Evolutionary conservation across 2,888 invertebrate genomes (phyloP).

Genomic region (Allacma fusca): DNA sequence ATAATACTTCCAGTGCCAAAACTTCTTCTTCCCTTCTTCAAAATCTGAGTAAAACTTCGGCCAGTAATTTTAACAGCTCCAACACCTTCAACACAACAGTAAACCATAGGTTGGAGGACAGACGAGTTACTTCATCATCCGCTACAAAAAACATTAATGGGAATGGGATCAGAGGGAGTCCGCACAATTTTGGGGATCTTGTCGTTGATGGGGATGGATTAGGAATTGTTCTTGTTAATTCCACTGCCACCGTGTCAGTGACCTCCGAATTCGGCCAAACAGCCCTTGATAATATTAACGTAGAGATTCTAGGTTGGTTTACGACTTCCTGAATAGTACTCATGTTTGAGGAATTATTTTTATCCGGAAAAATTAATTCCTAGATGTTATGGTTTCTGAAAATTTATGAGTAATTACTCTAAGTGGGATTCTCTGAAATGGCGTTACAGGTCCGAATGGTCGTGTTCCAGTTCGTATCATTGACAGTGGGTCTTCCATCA

Average conservation of each 20-base stretch:
- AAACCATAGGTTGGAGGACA: slow-evolving; percentile 63
- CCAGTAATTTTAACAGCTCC: slow-evolving; percentile 12
- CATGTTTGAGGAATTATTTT: no score
- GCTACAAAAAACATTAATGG: slow-evolving; percentile 42
- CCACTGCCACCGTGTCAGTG: slow-evolving; percentile 70
- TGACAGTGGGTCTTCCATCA: slow-evolving; percentile 62
- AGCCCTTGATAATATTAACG: slow-evolving; percentile 63
- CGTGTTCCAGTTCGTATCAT: slow-evolving; percentile 58
- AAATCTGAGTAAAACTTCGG: slow-evolving; percentile 12
- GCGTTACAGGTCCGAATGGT: slow-evolving; percentile 58
- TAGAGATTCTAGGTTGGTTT: slow-evolving; percentile 67
- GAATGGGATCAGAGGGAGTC: slow-evolving; percentile 46
- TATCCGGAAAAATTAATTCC: no score
- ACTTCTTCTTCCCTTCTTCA: slow-evolving; percentile 40
- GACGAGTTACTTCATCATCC: background rate
- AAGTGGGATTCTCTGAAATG: no score
- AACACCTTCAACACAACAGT: slow-evolving; percentile 33
- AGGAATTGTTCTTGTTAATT: slow-evolving; percentile 70
- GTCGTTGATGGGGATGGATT: slow-evolving; percentile 72
- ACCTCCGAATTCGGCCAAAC: slow-evolving; percentile 64
- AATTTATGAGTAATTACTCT: no score
- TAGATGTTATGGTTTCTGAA: no score
- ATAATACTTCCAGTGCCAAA: slow-evolving; percentile 58
- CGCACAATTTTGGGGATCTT: slow-evolving; percentile 66
- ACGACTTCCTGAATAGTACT: no score